phyloP scores from a whole-genome alignment of 2,797 vertebrate species.

The Urophycis tenuis region DNA sequence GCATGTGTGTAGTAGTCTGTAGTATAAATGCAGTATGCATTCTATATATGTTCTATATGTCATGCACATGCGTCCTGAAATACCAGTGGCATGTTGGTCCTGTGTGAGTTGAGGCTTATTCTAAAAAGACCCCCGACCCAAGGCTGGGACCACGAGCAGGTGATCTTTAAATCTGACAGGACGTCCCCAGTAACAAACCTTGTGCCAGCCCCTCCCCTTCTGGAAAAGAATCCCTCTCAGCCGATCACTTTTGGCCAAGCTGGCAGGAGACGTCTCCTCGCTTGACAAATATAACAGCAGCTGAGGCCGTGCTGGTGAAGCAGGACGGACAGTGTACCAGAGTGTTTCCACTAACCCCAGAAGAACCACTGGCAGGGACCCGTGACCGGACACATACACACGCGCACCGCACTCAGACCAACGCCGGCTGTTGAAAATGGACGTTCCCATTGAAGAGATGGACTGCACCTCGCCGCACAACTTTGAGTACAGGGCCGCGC shows the following conservation, averaged over 20 bases:
- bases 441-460: conserved; percentile 16
- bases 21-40: conserved; percentile 1
- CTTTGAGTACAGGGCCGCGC: conserved; percentile 75
- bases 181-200: conserved; percentile 54
- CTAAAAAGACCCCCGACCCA: neutral
- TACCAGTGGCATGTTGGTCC: conserved; percentile 18
- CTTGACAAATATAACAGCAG: conserved; percentile 69
- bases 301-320: conserved; percentile 40
- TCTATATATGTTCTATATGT: conserved; percentile 27
- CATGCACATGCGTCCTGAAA: conserved; percentile 26
- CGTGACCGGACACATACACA: too few species aligned
- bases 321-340: conserved; percentile 33
- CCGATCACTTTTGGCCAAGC: conserved; percentile 56
- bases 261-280: conserved; percentile 52
- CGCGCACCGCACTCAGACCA: neutral
- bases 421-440: conserved; percentile 27
- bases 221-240: conserved; percentile 50
- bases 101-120: conserved; percentile 17
- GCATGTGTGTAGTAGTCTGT: conserved; percentile 23
- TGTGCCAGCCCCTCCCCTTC: conserved; percentile 47
- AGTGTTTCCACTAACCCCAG: neutral
- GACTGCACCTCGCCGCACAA: conserved; percentile 10
- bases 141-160: conserved; percentile 51
- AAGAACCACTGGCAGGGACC: neutral
- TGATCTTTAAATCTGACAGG: conserved; percentile 58